phyloP scores from a whole-genome alignment of 2,888 invertebrate species.

The Lasioglossum morio region DNA sequence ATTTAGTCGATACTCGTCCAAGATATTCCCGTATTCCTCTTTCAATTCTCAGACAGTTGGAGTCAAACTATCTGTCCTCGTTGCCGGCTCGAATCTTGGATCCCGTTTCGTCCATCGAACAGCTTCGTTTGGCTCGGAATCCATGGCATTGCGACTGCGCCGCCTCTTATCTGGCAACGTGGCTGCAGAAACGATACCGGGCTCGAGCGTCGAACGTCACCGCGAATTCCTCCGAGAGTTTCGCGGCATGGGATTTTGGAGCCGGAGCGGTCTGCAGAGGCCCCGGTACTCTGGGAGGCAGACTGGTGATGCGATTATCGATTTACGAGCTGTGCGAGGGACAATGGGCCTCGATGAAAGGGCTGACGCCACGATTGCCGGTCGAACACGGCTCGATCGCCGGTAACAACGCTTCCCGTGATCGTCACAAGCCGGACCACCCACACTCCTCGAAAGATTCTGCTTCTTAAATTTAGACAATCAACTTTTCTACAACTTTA shows the following conservation, averaged over 20 bases:
- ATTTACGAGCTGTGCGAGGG: slow-evolving; percentile 91
- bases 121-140: slow-evolving; percentile 90
- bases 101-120: slow-evolving; percentile 87
- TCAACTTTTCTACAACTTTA: neutral
- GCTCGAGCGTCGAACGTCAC: slow-evolving; percentile 47
- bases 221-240: slow-evolving; percentile 23
- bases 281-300: slow-evolving; percentile 90
- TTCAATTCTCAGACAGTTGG: slow-evolving; percentile 87
- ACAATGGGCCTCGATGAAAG: slow-evolving; percentile 92
- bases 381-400: slow-evolving; percentile 77
- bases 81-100: slow-evolving; percentile 89
- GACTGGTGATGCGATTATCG: slow-evolving; percentile 88
- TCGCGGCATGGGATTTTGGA: slow-evolving; percentile 78
- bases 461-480: neutral
- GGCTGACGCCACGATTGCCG: slow-evolving; percentile 88
- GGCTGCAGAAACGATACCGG: slow-evolving; percentile 77
- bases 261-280: slow-evolving; percentile 87
- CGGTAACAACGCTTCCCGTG: neutral
- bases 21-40: too few relatives aligned
- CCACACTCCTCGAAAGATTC: neutral
- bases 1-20: too few relatives aligned
- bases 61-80: slow-evolving; percentile 90
- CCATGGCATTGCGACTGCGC: slow-evolving; percentile 94
- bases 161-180: slow-evolving; percentile 90
- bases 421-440: neutral